Percentiles rank a stretch among this genome's conserved stretches.
phyloP scores from a whole-genome alignment of 2,888 invertebrate species.

The Andrena flavipes region DNA sequence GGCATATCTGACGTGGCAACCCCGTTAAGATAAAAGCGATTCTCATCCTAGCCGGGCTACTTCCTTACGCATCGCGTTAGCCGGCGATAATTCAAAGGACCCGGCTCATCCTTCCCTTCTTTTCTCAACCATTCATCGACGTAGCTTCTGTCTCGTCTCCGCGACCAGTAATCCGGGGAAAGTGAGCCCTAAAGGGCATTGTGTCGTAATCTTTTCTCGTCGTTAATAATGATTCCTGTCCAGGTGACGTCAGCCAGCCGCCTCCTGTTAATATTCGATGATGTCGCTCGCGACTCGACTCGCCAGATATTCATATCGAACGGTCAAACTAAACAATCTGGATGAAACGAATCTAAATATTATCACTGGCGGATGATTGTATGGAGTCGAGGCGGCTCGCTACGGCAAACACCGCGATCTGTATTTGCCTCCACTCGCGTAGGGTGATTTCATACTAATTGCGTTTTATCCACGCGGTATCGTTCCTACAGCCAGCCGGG shows the following conservation, averaged over 20 bases:
- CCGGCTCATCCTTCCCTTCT: slow-evolving; percentile 13
- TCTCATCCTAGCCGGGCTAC: slow-evolving; percentile 38
- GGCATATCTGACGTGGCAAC: slow-evolving; percentile 53
- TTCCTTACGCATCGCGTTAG: slow-evolving; percentile 65
- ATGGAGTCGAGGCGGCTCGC: neutral
- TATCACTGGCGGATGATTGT: neutral
- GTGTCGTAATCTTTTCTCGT: neutral
- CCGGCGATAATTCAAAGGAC: slow-evolving; percentile 62
- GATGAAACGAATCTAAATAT: slow-evolving; percentile 24
- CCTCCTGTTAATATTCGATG: neutral
- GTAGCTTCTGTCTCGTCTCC: slow-evolving; percentile 50
- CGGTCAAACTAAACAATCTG: slow-evolving; percentile 16
- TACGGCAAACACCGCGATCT: slow-evolving; percentile 20
- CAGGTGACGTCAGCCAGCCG: neutral
- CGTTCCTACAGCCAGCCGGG: slow-evolving; percentile 2
- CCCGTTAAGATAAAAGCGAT: slow-evolving; percentile 65
- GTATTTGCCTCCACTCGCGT: slow-evolving; percentile 27
- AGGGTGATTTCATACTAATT: slow-evolving; percentile 59
- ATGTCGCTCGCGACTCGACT: neutral
- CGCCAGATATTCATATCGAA: slow-evolving; percentile 4
- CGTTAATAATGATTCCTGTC: neutral
- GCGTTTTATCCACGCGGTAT: slow-evolving; percentile 43
- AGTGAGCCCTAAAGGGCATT: slow-evolving; percentile 1
- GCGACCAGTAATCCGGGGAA: slow-evolving; percentile 18
- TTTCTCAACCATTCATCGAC: slow-evolving; percentile 38